Conservation (phyloP, 2,797 vertebrate species). For the Phataginus tricuspis region DNA sequence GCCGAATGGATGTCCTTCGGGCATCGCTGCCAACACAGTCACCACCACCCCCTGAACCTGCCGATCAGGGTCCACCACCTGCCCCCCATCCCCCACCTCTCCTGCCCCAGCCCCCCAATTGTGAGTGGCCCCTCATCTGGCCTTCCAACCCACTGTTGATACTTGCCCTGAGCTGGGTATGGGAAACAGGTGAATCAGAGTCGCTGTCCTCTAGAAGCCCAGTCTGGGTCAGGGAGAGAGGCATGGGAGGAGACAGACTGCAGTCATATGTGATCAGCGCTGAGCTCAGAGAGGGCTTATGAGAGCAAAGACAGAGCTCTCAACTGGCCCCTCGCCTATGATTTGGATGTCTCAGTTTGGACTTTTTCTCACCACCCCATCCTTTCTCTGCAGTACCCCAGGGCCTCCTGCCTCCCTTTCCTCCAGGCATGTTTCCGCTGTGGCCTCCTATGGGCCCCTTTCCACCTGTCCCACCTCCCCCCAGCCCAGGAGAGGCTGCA, state of each 20-base stretch:
- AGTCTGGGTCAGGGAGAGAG: background rate
- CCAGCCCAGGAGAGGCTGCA: slow-evolving; percentile 77
- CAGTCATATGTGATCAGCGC: background rate
- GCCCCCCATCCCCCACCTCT: slow-evolving; percentile 87
- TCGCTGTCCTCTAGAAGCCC: background rate
- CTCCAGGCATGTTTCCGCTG: slow-evolving; percentile 95
- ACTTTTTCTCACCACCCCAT: background rate
- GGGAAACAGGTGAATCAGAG: background rate
- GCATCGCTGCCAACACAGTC: slow-evolving; percentile 92
- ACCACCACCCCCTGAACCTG: slow-evolving; percentile 88
- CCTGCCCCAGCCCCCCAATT: slow-evolving; percentile 89
- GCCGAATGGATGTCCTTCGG: slow-evolving; percentile 96
- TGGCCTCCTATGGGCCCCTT: slow-evolving; percentile 94
- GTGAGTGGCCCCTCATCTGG: slow-evolving; percentile 84
- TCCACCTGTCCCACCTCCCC: slow-evolving; percentile 88
- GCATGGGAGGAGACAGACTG: background rate
- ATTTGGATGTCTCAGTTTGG: background rate
- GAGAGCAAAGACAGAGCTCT: background rate
- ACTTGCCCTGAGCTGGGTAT: background rate
- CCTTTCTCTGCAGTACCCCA: slow-evolving; percentile 88
- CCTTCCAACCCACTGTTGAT: background rate
- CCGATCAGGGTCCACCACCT: slow-evolving; percentile 86
- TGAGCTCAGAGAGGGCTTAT: background rate
- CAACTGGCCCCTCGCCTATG: background rate
- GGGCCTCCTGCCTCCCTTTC: slow-evolving; percentile 95